Base-by-base conservation (phyloP, 2,113 vertebrate species). In the Triplophysa rosa region DNA sequence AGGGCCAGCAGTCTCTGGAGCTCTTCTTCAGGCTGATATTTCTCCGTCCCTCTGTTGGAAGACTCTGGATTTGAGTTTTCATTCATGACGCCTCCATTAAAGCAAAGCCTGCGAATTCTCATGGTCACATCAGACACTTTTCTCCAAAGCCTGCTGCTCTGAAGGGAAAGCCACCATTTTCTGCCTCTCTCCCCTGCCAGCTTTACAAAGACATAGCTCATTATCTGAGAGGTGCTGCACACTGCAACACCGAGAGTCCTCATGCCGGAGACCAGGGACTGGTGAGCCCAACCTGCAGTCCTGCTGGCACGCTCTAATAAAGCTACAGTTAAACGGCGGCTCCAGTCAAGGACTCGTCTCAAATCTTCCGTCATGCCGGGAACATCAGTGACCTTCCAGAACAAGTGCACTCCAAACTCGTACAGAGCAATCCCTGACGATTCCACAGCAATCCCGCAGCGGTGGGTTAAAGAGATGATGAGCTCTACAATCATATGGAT, bases 1-100 rank as follows among this genome's bases (percentile, higher is more conserved):
- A 98, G 86, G 0, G 95, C 93, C 84, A 98, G 89, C 77, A 99
- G 89, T 61, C 96, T 92, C 58, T 94, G 88, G 78, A 98, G 89
- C 89, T 96, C 96, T 81, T 95, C 91, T 2, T 90, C 92, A 2
- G 94, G 92, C 81, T 89, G 88, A 79, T 81, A 78, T 78, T 87
- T 92, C 5, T 89, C 89, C 0, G 84, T n/a, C 42, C 42, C 80
- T 52, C 87, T 90, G 23, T 85, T 84, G 0, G 92, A 89, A 16
- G 93, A 91, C 72, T 90, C 86, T 2, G 91, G 88, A 58, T 78
- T 78, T 4, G 79, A 80, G 0, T 68, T 59, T 0, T 67, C 78
- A 2, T 23, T 16, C 11, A 75, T 2, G 17, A 45, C 19, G n/a
- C 42, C 76, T 49, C 77, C 69, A 64, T 86, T 90, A 76, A 81